phyloP scores from a whole-genome alignment of 1,140 invertebrate genomes.

The Drosophila athabasca region DNA sequence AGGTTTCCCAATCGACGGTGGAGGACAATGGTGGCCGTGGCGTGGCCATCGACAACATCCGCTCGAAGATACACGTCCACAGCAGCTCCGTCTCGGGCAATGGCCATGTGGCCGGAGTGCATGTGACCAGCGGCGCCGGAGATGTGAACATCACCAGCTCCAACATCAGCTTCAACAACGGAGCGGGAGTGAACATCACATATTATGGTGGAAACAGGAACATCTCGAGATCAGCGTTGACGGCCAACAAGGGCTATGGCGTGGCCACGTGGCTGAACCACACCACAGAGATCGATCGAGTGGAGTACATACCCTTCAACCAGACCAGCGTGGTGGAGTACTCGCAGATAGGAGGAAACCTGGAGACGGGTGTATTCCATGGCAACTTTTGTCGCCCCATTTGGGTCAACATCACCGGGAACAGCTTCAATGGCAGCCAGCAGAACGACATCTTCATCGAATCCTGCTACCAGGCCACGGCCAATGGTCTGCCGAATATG shows the following conservation, averaged over 20 bases:
- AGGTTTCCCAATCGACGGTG: slow-evolving; percentile 92
- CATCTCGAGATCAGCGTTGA: slow-evolving; percentile 91
- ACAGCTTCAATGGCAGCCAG: slow-evolving; percentile 90
- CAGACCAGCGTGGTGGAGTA: slow-evolving; percentile 95
- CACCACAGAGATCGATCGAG: slow-evolving; percentile 87
- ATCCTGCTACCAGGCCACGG: slow-evolving; percentile 89
- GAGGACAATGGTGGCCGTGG: slow-evolving; percentile 96
- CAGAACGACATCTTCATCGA: slow-evolving; percentile 91
- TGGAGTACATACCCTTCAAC: slow-evolving; percentile 90
- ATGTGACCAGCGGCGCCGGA: slow-evolving; percentile 93
- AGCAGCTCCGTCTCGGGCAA: slow-evolving; percentile 93
- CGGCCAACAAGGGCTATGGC: slow-evolving; percentile 93
- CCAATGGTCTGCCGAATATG: slow-evolving; percentile 84
- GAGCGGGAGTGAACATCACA: slow-evolving; percentile 95
- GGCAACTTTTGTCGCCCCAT: slow-evolving; percentile 91
- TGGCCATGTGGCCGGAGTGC: slow-evolving; percentile 93
- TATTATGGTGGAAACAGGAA: slow-evolving; percentile 95
- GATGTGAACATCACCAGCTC: slow-evolving; percentile 96
- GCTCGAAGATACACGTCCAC: slow-evolving; percentile 92
- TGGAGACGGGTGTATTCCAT: slow-evolving; percentile 92
- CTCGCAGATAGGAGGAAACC: slow-evolving; percentile 92
- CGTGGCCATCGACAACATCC: slow-evolving; percentile 92
- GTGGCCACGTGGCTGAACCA: slow-evolving; percentile 95
- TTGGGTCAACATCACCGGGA: slow-evolving; percentile 93
- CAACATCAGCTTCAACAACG: slow-evolving; percentile 94